These are phyloP conservation scores for Geophilus truncorum DNA, from an alignment of 2,888 invertebrate genomes.

Conservation along the genomic window DNA sequence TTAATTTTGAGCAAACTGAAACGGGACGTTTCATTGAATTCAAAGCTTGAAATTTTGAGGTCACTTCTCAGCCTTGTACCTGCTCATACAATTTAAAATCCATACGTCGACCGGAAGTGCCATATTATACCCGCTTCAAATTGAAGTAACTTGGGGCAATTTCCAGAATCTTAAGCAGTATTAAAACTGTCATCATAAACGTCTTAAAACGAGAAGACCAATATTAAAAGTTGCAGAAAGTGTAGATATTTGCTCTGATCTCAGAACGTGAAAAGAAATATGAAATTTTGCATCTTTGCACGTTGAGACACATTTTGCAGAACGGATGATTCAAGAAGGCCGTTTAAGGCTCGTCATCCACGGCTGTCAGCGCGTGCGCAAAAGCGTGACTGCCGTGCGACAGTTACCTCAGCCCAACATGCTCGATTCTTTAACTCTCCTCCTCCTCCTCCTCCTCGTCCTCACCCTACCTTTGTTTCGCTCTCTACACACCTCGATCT, in stretches of 20 bases:
- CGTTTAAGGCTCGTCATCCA: slow-evolving; percentile 25
- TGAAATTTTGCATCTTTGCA: neutral
- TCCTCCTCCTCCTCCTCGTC: too few relatives aligned
- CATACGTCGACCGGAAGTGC: too few relatives aligned
- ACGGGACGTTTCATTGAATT: too few relatives aligned
- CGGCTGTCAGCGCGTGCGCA: slow-evolving; percentile 17
- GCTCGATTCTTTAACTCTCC: neutral
- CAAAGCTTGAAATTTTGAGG: too few relatives aligned
- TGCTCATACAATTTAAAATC: too few relatives aligned
- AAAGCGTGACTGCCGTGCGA: slow-evolving; percentile 22
- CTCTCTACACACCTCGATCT: slow-evolving; percentile 23
- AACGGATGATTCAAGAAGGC: neutral
- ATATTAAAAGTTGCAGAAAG: neutral
- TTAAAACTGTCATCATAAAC: too few relatives aligned
- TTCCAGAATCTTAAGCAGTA: too few relatives aligned
- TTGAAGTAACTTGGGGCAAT: too few relatives aligned
- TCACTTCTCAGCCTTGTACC: too few relatives aligned
- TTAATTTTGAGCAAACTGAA: too few relatives aligned
- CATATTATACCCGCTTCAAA: too few relatives aligned
- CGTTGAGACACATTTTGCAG: neutral
- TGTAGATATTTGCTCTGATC: neutral
- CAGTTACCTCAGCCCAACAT: slow-evolving; percentile 19
- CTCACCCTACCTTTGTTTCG: slow-evolving; percentile 12
- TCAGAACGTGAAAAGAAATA: neutral
- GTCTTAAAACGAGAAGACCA: too few relatives aligned